phyloP scores from a whole-genome alignment of 2,888 invertebrate genomes.

The Diarsia rubi region DNA sequence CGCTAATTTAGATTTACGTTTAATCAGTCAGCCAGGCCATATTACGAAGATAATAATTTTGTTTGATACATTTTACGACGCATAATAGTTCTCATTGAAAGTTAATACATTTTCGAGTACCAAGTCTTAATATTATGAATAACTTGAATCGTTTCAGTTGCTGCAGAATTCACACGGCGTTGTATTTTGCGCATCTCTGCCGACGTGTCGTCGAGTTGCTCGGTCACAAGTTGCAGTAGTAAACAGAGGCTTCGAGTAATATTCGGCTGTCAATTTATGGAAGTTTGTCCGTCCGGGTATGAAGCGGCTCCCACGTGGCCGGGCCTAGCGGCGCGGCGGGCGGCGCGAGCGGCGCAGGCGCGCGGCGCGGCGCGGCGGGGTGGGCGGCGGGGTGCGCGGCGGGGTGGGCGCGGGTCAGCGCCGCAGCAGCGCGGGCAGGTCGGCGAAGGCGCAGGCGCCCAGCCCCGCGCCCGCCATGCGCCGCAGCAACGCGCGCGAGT shows the following conservation, averaged over 20 bases:
- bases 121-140: neutral
- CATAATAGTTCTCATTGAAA: neutral
- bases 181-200: neutral
- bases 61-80: slow-evolving; percentile 13
- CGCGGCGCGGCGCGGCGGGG: slow-evolving; percentile 10
- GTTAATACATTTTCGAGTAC: slow-evolving; percentile 7
- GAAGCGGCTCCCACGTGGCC: too few relatives aligned
- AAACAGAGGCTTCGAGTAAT: neutral
- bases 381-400: slow-evolving; percentile 36
- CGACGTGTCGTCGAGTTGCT: neutral
- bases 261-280: too few relatives aligned
- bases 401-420: slow-evolving; percentile 89
- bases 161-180: neutral
- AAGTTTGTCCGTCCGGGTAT: too few relatives aligned
- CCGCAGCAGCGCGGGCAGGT: slow-evolving; percentile 95
- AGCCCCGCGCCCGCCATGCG: slow-evolving; percentile 97
- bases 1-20: slow-evolving; percentile 41
- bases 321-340: neutral
- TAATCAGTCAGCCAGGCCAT: slow-evolving; percentile 48
- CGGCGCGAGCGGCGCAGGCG: neutral
- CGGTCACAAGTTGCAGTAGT: neutral
- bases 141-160: neutral
- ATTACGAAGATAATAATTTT: slow-evolving; percentile 15
- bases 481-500: slow-evolving; percentile 96
- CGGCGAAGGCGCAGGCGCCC: slow-evolving; percentile 98